Evolutionary conservation across 2,797 vertebrate species (phyloP), one percentile per base, ranked within the genome.

Genomic region (Oreochromis grahami): DNA sequence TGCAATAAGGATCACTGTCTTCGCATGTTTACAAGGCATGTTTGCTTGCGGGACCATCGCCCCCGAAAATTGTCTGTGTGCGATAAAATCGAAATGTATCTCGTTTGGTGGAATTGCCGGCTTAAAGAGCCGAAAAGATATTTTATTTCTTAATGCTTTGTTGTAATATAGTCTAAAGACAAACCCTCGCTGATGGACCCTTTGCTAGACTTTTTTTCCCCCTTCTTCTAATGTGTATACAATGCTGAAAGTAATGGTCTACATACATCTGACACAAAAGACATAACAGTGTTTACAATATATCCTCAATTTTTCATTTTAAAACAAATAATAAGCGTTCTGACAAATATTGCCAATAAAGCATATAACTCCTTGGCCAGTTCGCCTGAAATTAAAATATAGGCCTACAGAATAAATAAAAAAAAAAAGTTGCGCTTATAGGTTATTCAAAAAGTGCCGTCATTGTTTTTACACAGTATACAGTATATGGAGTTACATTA

Each of bases 301-400:
- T 95, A 94, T 95, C 93, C 94, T 96, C 91, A 86, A 91, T 90
- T 94, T 58, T 94, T 94, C 94, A 92, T 94, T 95, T 95, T 94
- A 94, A 93, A 95, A 95, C 92, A 94, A 95, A 94, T 91, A 93
- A 94, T 91, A 93, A 94, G 91, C 97, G 93, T 97, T 94, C 94
- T 86, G 97, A 98, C 98, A 99, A 99, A 99, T 98, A 98, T 99
- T 99, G 98, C 98, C 98, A 97, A 97, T 97, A 97, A 96, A 97
- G 95, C 96, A 96, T 96, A 95, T 96, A 97, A 97, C 97, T 97
- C 89, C 88, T 94, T 94, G 92, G 91, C 94, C 93, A 93, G 90
- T 92, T 93, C 90, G 93, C 92, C 91, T 96, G 95, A 97, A 97
- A 97, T 96, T 96, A 96, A 96, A 96, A 97, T 95, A 70, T 70